phyloP scores from a whole-genome alignment of 2,113 vertebrate species.

The Crypturellus undulatus region DNA sequence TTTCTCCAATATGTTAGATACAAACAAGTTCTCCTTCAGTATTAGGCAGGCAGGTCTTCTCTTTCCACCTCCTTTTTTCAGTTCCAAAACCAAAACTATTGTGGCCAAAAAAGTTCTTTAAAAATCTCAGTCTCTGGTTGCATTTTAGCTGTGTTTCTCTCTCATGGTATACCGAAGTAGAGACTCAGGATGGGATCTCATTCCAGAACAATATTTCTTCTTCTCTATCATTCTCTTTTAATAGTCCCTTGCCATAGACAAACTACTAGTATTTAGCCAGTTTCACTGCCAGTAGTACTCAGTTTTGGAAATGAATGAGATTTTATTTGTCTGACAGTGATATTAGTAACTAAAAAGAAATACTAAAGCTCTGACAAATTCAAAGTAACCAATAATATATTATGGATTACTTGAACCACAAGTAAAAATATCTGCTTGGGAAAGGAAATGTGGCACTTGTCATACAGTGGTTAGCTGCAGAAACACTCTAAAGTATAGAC shows the following conservation, averaged over 20 bases:
- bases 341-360: conserved; percentile 54
- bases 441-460: conserved; percentile 57
- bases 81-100: conserved; percentile 69
- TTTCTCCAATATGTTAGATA: conserved; percentile 63
- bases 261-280: not conserved
- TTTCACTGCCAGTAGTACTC: conserved; percentile 28
- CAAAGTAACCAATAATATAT: conserved; percentile 15
- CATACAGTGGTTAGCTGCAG: conserved; percentile 45
- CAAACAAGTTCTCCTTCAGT: conserved; percentile 60
- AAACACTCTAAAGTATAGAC: not conserved
- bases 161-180: conserved; percentile 39
- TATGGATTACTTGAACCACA: conserved; percentile 53
- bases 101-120: conserved; percentile 29
- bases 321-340: conserved; percentile 30
- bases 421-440: conserved; percentile 26
- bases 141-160: conserved; percentile 39
- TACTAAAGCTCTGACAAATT: conserved; percentile 36
- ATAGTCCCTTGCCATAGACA: conserved; percentile 29
- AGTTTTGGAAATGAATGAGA: conserved; percentile 33
- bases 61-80: conserved; percentile 65
- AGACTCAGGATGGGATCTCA: not conserved
- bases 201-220: conserved; percentile 56
- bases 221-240: conserved; percentile 31
- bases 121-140: conserved; percentile 1
- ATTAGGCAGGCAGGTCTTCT: conserved; percentile 61